These are phyloP conservation scores for Gobio gobio DNA, from an alignment of 2,113 vertebrate genomes.

Conservation along the genomic window DNA sequence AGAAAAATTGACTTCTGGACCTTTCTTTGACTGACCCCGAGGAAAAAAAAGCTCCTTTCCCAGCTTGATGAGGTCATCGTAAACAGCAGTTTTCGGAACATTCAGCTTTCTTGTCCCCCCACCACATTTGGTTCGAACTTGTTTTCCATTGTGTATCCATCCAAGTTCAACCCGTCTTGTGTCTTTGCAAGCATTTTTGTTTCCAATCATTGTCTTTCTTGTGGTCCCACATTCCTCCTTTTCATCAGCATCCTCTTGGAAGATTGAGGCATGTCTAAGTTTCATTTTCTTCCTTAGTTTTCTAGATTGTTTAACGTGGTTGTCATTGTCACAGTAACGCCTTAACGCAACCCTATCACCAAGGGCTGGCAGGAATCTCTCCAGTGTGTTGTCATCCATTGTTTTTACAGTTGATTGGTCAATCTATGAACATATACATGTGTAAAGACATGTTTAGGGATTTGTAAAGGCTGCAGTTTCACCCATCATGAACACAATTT, in stretches of 20 bases:
- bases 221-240: background rate
- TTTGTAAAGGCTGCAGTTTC: background rate
- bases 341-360: background rate
- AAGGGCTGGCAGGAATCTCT: background rate
- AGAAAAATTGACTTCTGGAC: background rate
- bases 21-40: background rate
- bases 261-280: background rate
- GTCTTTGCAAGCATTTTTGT: constrained; percentile 19
- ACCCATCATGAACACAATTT: background rate
- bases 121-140: background rate
- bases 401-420: background rate
- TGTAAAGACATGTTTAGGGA: background rate
- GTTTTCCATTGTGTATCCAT: constrained; percentile 27
- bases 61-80: constrained; percentile 13
- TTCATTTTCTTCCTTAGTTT: constrained; percentile 1
- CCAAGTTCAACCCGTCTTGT: constrained; percentile 16
- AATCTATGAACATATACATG: background rate
- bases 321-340: background rate
- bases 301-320: background rate
- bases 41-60: constrained; percentile 4
- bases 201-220: background rate
- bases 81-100: background rate
- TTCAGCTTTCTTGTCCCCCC: constrained; percentile 2
- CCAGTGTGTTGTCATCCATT: constrained; percentile 6
- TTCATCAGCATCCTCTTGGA: background rate